A percentile compares a stretch with the other conserved stretches of the same genome.
These are phyloP conservation scores for Chelidonichthys spinosus DNA, from an alignment of 2,797 vertebrate species.

Conservation along the genomic window DNA sequence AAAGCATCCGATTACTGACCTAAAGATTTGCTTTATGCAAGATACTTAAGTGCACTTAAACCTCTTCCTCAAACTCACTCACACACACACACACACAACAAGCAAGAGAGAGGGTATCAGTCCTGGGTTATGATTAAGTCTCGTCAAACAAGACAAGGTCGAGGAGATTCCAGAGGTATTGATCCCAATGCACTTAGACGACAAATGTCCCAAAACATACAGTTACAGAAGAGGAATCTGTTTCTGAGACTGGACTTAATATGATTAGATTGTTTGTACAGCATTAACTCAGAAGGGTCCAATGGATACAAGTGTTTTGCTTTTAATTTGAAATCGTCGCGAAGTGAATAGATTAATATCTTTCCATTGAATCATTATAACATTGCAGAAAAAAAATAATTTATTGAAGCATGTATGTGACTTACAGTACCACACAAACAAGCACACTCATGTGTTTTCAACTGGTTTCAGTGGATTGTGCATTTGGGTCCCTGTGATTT, in stretches of 20 bases:
- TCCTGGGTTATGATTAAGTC: slow-evolving; percentile 25
- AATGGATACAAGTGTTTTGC: neutral
- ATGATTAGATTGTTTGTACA: neutral
- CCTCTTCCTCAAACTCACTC: neutral
- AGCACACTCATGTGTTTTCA: neutral
- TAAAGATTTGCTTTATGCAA: too few relatives aligned
- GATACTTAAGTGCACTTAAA: neutral
- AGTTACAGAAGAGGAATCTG: slow-evolving; percentile 9
- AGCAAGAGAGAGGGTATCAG: slow-evolving; percentile 9
- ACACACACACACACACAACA: neutral
- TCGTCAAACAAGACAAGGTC: slow-evolving; percentile 24
- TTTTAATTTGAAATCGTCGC: neutral
- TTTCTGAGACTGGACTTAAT: neutral
- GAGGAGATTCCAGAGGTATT: slow-evolving; percentile 28
- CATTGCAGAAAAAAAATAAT: neutral
- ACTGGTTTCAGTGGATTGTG: slow-evolving; percentile 18
- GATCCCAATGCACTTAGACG: slow-evolving; percentile 35
- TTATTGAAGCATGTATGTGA: neutral
- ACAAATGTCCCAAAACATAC: neutral
- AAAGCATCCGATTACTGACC: too few relatives aligned
- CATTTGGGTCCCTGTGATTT: slow-evolving; percentile 12
- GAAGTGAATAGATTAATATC: neutral
- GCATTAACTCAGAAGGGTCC: neutral
- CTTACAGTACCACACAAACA: neutral
- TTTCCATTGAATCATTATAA: neutral